A percentile compares a stretch with the other conserved stretches of the same genome.
phyloP scores from a whole-genome alignment of 1,140 invertebrate species.

The Drosophila bocqueti region DNA sequence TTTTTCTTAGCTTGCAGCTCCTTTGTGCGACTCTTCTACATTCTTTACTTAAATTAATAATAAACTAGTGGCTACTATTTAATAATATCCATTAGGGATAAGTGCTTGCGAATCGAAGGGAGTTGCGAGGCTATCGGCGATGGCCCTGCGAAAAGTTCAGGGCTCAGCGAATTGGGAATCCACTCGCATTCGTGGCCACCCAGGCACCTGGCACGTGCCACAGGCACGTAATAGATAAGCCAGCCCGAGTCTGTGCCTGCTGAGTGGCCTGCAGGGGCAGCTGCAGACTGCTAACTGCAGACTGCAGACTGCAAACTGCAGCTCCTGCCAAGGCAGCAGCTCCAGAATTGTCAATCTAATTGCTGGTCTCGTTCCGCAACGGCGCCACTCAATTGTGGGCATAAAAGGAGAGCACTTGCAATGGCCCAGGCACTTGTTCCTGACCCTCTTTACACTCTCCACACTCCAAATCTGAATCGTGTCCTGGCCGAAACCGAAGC shows the following conservation, averaged over 20 bases:
- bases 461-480: not conserved
- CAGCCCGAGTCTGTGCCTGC: constrained; percentile 23
- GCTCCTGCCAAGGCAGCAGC: not conserved
- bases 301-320: not conserved
- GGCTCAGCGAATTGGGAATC: constrained; percentile 13
- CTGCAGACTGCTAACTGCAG: too few species aligned
- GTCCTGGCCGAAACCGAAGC: constrained; percentile 9
- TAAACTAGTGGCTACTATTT: not conserved
- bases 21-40: not conserved
- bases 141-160: constrained; percentile 18
- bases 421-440: constrained; percentile 18
- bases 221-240: constrained; percentile 65
- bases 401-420: constrained; percentile 49
- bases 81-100: not conserved
- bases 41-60: too few species aligned
- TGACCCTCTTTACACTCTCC: not conserved
- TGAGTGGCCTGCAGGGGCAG: constrained; percentile 23
- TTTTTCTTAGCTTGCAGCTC: not conserved
- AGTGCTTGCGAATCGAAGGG: not conserved
- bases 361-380: constrained; percentile 31
- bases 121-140: constrained; percentile 11
- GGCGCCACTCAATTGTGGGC: constrained; percentile 39
- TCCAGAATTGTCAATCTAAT: constrained; percentile 60
- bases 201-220: constrained; percentile 42
- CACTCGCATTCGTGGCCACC: not conserved